Base-by-base conservation (phyloP, 2,888 invertebrate genomes). In the Chymomyza procnemis region DNA sequence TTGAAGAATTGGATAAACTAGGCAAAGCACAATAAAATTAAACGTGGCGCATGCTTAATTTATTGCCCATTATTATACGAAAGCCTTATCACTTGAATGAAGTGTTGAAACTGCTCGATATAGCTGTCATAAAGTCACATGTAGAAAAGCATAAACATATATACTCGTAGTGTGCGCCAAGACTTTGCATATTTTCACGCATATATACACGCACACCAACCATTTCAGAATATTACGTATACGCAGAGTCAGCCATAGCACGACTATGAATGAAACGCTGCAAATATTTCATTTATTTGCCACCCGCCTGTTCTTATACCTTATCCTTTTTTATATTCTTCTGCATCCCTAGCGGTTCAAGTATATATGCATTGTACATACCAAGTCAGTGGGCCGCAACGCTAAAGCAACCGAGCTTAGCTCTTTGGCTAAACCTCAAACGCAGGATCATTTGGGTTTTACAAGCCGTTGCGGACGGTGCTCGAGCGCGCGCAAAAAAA, bases 401-500 rank as follows among this genome's bases (percentile, higher is more conserved):
- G n/a, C 52, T 67, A 46, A 26, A 52, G 64, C 60, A 64, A 87
- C 84, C 88, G 89, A 90, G 90, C 87, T 89, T 89, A 90, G 86
- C 76, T 89, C 65, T 62, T 80, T 12, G 71, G 80, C 65, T 74
- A 73, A 75, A 80, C 69, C 73, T 74, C 71, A 78, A 76, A 67
- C 50, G 71, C 76, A 84, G 75, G 90, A 91, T 90, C 91, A 90
- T 90, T 90, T 87, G 74, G 81, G 82, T 81, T 87, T 85, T 73
- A 79, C 73, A 74, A 75, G 73, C 83, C 88, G 77, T 68, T 76
- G 71, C 77, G 73, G 85, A 78, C 89, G 86, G 89, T 89, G 79
- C 79, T 76, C 72, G 79, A 74, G 72, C 74, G 75, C 75, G 75
- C 62, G n/a, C n/a, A n/a, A n/a, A n/a, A 52, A 21, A 22, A 12